Conservation (phyloP, 2,888 invertebrate species). For the Caenorhabditis sulstoni region DNA sequence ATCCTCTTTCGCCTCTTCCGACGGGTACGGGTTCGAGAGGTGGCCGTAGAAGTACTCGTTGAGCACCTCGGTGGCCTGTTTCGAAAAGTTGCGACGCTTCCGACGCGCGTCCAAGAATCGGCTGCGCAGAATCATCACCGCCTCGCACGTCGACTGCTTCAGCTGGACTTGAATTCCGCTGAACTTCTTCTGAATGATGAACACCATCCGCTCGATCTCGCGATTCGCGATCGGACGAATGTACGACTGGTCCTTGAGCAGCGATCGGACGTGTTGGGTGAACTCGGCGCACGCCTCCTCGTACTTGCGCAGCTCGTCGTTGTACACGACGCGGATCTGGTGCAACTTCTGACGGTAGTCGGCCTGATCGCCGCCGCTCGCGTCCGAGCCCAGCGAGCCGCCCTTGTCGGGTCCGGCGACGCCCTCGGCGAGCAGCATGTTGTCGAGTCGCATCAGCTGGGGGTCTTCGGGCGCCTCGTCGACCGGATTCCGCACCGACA, state of each 20-base stretch:
- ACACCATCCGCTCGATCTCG: conserved; percentile 99
- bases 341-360: conserved; percentile 98
- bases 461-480: conserved; percentile 78
- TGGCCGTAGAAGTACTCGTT: conserved; percentile 99
- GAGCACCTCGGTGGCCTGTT: conserved; percentile 98
- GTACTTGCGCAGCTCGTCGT: conserved; percentile 98
- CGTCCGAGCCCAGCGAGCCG: conserved; percentile 69
- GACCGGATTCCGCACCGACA: conserved; percentile 69
- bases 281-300: conserved; percentile 99
- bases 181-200: conserved; percentile 95
- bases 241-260: conserved; percentile 83
- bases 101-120: conserved; percentile 81
- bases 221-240: conserved; percentile 82
- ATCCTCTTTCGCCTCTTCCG: conserved; percentile 99
- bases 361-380: conserved; percentile 88
- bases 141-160: conserved; percentile 99
- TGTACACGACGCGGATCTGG: conserved; percentile 98
- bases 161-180: conserved; percentile 86
- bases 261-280: conserved; percentile 99
- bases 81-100: conserved; percentile 98
- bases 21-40: conserved; percentile 98
- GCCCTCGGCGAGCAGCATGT: conserved; percentile 97
- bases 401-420: conserved; percentile 96
- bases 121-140: conserved; percentile 97
- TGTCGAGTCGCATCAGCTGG: conserved; percentile 94